Base-by-base conservation (phyloP, 1,140 invertebrate genomes). In the Drosophila malerkotliana region DNA sequence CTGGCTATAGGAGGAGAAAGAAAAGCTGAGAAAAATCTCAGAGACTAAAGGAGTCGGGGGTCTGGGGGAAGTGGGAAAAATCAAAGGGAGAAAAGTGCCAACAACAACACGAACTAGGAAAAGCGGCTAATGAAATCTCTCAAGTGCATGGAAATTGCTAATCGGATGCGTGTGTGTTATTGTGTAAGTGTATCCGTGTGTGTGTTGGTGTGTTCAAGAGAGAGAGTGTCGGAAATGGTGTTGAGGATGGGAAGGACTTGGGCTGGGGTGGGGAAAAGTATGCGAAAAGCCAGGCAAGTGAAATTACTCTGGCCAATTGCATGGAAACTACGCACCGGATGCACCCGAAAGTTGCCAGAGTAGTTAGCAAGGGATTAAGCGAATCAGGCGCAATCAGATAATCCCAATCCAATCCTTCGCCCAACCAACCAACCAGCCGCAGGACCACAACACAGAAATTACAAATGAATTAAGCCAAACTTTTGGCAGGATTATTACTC, bases 301-400 rank as follows among this genome's bases (percentile, higher is more conserved):
- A 87, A 87, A 85, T 78, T 83, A 80, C 78, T 87, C 68, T 72
- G 77, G 82, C 81, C 81, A 84, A 84, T 87, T 85, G 82, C 82
- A 78, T 87, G 78, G 82, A 87, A 85, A 85, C 47, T 51, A 60
- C 79, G 66, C 63, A 59, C 51, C 49, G 73, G 59, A 74, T 87
- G 67, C 75, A 66, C 45, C 24, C 60, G 39, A 73, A 73, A 56
- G 56, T 73, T 61, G 57, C 30, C 45, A 48, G 49, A 75, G 72
- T 63, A 75, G 71, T 75, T 75, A 75, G 72, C 72, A 75, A 48
- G 48, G 67, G 71, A 75, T 66, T 75, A 75, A 74, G 72, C 60
- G 72, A 63, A 74, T 74, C 61, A 52, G 56, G 30, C 60, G 44
- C 51, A 75, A 75, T 75, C 71, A 66, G 72, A 75, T 75, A 75